Percentiles rank a stretch among this genome's conserved stretches.
phyloP scores from a whole-genome alignment of 2,113 vertebrate species.

The cat (Felis catus) region F.catus_Fca126_mat1.0 CM031419.1:199583501-199584000 shows the following conservation, averaged over 20 bases:
- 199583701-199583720: background rate
- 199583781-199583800: background rate
- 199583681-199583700: background rate
- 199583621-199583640: background rate
- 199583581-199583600: background rate
- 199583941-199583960: slow-evolving; percentile 3
- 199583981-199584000: slow-evolving; percentile 2
- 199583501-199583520: background rate
- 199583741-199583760: background rate
- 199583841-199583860: background rate
- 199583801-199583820: background rate
- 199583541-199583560: background rate
- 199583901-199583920: background rate
- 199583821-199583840: background rate
- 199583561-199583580: background rate
- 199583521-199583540: background rate
- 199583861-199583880: background rate
- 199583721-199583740: background rate
- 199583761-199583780: background rate
- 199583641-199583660: background rate
- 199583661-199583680: background rate
- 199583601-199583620: background rate
- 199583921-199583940: background rate
- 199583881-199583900: background rate
- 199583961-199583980: background rate